A percentile compares a stretch with the other conserved stretches of the same genome.
Evolutionary conservation across 1,140 invertebrate species (phyloP).

Genomic region (Zophobas atratus): DNA sequence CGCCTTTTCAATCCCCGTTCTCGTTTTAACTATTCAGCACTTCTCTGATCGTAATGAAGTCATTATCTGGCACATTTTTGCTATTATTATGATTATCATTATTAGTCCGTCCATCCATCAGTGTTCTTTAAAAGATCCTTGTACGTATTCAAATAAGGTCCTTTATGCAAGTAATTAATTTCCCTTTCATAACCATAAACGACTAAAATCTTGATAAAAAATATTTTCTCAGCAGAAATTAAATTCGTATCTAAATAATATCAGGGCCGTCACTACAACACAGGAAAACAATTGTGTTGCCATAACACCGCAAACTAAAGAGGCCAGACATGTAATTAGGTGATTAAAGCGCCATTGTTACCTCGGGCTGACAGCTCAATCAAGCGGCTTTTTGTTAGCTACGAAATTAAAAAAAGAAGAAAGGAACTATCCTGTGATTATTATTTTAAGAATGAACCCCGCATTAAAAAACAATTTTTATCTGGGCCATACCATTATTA

Average conservation of each 20-base stretch:
- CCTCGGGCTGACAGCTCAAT: constrained; percentile 62
- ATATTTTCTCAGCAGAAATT: constrained; percentile 51
- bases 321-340: constrained; percentile 63
- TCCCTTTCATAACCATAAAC: constrained; percentile 33
- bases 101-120: constrained; percentile 35
- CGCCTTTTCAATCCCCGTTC: background rate
- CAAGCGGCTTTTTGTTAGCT: constrained; percentile 60
- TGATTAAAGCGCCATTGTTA: constrained; percentile 63
- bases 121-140: constrained; percentile 16
- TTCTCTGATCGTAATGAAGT: constrained; percentile 30
- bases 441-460: constrained; percentile 61
- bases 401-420: constrained; percentile 53
- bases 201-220: constrained; percentile 41
- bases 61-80: constrained; percentile 45
- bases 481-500: constrained; percentile 52
- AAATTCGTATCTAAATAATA: constrained; percentile 56
- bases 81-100: constrained; percentile 39
- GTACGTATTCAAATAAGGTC: constrained; percentile 37
- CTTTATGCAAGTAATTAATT: constrained; percentile 42
- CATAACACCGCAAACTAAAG: constrained; percentile 61
- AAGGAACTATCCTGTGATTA: constrained; percentile 52
- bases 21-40: constrained; percentile 9
- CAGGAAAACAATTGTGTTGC: constrained; percentile 60
- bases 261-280: constrained; percentile 47
- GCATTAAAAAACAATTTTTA: constrained; percentile 64